Base-by-base conservation (phyloP, 2,113 vertebrate species). In the Felis chaus region DNA sequence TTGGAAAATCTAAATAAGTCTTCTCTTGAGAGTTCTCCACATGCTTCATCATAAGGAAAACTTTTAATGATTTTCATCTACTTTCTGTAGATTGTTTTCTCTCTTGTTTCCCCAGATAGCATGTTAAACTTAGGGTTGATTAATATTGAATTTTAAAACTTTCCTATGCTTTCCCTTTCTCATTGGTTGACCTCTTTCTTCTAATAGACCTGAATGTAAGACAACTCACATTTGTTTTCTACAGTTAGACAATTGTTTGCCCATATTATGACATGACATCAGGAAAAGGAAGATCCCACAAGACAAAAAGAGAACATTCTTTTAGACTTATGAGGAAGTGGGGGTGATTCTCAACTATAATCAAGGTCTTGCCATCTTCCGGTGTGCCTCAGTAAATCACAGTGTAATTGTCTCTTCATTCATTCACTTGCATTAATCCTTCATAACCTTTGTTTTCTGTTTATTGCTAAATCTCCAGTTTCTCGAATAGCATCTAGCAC, bases 41-140 rank as follows among this genome's bases (percentile, higher is more conserved):
- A 84, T 84, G 21, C 1, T 91, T 93, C n/a, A 73, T n/a, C 36
- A 45, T 71, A 96, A 80, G 16, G 13, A 87, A 96, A 90, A 65
- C 23, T 18, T 88, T 66, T 71, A 71, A 89, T 84, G 4, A 81
- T 68, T 76, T 91, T 92, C 7, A 87, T 41, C 45, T 71, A 25
- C 7, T 55, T 80, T 53, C 36, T 68, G 4, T 78, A 90, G 41
- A 57, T n/a, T 95, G 45, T 90, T 79, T 95, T 92, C 55, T 83
- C 29, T 76, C 21, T 13, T 41, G 69, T 50, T 94, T 3, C 13
- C 85, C 9, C 25, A 41, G 6, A 93, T 8, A 95, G 14, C 9
- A 89, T 89, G 93, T 96, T 74, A 95, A 89, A 95, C 9, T 95
- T 66, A 79, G 2, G 29, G 39, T 50, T 93, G 48, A 45, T 53